These are phyloP conservation scores for Sialia sialis DNA, from an alignment of 2,113 vertebrate genomes.

Conservation along the genomic window DNA sequence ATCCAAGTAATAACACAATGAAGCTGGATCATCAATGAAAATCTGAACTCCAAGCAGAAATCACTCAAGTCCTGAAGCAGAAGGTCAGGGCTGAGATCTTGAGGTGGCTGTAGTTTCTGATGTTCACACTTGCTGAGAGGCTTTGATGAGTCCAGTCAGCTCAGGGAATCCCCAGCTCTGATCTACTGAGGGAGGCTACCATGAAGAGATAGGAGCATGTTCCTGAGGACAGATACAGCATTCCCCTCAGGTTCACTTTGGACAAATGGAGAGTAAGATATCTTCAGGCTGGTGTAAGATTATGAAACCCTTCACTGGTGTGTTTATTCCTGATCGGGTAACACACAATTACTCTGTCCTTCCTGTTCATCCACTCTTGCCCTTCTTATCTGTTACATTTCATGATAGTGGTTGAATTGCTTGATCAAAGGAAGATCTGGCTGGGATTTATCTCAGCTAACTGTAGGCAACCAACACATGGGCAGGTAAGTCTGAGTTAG, in stretches of 20 bases:
- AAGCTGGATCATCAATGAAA: neutral
- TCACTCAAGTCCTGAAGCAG: neutral
- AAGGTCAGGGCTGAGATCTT: neutral
- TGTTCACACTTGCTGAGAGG: neutral
- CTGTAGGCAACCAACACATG: neutral
- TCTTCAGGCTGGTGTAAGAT: neutral
- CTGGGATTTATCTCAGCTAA: conserved; percentile 30
- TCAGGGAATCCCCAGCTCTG: neutral
- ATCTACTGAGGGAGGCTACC: neutral
- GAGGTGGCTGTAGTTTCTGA: neutral
- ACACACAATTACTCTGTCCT: neutral
- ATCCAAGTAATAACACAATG: neutral
- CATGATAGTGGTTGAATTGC: neutral
- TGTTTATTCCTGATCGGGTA: neutral
- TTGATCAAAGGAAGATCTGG: conserved; percentile 36
- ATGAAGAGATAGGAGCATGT: neutral
- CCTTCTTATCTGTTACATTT: conserved; percentile 17
- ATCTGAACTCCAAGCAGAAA: neutral
- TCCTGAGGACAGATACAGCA: neutral
- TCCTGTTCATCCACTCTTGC: neutral
- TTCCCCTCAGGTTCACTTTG: neutral
- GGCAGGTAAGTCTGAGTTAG: conserved; percentile 27
- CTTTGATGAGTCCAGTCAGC: neutral
- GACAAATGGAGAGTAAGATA: neutral
- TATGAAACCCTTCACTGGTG: neutral